Percentiles rank a stretch among this genome's conserved stretches.
These are phyloP conservation scores for Prionace glauca DNA, from an alignment of 2,797 vertebrate genomes.

Conservation along the genomic window DNA sequence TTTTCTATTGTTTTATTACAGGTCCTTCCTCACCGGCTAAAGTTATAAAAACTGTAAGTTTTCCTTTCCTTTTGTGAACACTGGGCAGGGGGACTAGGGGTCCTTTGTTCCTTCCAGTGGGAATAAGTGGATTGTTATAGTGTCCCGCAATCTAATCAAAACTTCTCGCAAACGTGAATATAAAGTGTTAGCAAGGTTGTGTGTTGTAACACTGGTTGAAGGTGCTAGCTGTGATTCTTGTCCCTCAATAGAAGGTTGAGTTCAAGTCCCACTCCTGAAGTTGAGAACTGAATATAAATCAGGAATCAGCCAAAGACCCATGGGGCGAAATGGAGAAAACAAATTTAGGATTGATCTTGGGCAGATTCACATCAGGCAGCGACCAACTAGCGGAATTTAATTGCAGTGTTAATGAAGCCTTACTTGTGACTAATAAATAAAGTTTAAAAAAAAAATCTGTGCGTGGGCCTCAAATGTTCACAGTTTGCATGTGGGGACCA, in stretches of 20 bases:
- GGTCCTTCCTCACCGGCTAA: conserved; percentile 93
- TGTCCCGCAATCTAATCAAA: not conserved
- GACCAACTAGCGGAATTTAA: no score
- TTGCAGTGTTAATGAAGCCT: no score
- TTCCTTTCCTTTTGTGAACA: not conserved
- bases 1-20: conserved; percentile 51
- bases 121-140: conserved; percentile 48
- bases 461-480: no score
- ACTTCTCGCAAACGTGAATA: not conserved
- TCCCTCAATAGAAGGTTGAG: not conserved
- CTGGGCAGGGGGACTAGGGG: not conserved
- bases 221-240: not conserved
- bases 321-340: not conserved
- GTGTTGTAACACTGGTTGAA: not conserved
- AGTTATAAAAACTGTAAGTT: conserved; percentile 72
- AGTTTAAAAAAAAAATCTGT: no score
- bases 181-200: not conserved
- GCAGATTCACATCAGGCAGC: not conserved
- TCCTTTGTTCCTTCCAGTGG: conserved; percentile 49
- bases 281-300: not conserved
- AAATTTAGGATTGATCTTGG: not conserved
- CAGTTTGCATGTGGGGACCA: no score
- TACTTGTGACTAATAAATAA: no score
- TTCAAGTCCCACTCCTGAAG: not conserved
- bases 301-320: not conserved